Conservation (phyloP, 2,888 invertebrate genomes). For the Eilema caniola region DNA sequence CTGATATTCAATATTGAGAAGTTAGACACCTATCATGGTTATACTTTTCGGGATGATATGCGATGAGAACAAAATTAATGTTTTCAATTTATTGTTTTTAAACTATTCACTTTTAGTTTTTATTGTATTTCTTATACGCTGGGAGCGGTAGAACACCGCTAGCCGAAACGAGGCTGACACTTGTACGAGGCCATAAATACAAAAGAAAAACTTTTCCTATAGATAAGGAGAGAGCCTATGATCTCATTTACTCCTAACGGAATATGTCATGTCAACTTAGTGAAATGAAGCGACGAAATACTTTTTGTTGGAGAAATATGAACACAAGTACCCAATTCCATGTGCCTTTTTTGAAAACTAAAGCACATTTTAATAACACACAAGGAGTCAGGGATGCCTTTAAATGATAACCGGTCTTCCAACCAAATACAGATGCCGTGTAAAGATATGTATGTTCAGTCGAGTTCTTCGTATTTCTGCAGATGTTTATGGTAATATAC, state of each 20-base stretch:
- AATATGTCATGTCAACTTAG: slow-evolving; percentile 7
- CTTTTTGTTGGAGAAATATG: not conserved
- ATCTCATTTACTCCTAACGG: slow-evolving; percentile 11
- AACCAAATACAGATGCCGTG: slow-evolving; percentile 8
- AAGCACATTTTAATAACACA: slow-evolving; percentile 12
- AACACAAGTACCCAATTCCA: not conserved
- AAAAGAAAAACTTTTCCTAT: slow-evolving; percentile 5
- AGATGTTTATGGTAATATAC: slow-evolving; percentile 11
- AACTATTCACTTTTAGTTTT: too few relatives aligned
- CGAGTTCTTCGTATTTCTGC: slow-evolving; percentile 14
- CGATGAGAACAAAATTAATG: not conserved
- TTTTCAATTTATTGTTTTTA: not conserved
- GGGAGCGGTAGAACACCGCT: not conserved
- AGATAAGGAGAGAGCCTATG: slow-evolving; percentile 1
- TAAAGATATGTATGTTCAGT: not conserved
- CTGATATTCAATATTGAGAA: not conserved
- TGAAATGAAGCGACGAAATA: slow-evolving; percentile 3
- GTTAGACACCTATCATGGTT: not conserved
- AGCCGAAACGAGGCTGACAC: slow-evolving; percentile 6
- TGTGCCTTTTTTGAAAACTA: slow-evolving; percentile 3
- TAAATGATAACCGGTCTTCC: slow-evolving; percentile 6
- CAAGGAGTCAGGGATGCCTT: slow-evolving; percentile 11
- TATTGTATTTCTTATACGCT: not conserved
- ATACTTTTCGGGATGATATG: not conserved
- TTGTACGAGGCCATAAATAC: not conserved